Percentiles rank a stretch among this genome's conserved stretches.
phyloP scores from a whole-genome alignment of 2,888 invertebrate species.

The Cylloceria caligata region DNA sequence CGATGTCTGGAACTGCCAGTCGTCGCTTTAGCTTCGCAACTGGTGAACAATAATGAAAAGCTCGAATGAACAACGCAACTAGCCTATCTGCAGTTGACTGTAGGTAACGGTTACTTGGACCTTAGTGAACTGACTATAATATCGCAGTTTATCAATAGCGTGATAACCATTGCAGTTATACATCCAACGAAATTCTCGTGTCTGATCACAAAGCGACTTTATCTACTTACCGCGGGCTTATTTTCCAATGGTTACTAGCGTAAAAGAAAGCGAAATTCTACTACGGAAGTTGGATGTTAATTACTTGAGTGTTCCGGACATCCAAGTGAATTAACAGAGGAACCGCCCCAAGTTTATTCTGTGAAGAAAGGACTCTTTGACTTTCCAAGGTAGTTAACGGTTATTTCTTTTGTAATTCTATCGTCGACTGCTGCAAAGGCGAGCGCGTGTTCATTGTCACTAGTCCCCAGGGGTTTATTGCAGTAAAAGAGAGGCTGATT shows the following conservation, averaged over 20 bases:
- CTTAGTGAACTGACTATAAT: background rate
- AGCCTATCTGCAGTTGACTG: slow-evolving; percentile 3
- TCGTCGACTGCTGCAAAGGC: slow-evolving; percentile 11
- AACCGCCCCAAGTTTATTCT: background rate
- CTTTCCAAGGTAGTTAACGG: background rate
- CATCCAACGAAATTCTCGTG: background rate
- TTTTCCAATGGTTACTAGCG: background rate
- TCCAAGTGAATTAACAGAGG: background rate
- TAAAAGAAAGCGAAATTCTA: background rate
- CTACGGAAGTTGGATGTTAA: no score
- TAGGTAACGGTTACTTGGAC: background rate
- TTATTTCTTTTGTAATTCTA: slow-evolving; percentile 1
- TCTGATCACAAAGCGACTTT: slow-evolving; percentile 1
- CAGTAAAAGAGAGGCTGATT: slow-evolving; percentile 12
- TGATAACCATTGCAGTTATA: background rate
- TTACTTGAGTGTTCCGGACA: slow-evolving; percentile 6
- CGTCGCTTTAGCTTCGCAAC: slow-evolving; percentile 30
- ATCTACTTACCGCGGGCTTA: background rate
- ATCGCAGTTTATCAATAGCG: background rate
- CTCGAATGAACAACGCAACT: slow-evolving; percentile 20
- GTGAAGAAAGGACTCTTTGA: background rate
- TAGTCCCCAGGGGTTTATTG: background rate
- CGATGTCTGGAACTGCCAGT: slow-evolving; percentile 25
- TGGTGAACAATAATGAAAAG: slow-evolving; percentile 26
- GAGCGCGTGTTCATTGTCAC: background rate